Percentiles rank a stretch among this genome's conserved stretches.
These are phyloP conservation scores for Tinamus guttatus DNA, from an alignment of 2,113 vertebrate genomes.

Conservation along the genomic window DNA sequence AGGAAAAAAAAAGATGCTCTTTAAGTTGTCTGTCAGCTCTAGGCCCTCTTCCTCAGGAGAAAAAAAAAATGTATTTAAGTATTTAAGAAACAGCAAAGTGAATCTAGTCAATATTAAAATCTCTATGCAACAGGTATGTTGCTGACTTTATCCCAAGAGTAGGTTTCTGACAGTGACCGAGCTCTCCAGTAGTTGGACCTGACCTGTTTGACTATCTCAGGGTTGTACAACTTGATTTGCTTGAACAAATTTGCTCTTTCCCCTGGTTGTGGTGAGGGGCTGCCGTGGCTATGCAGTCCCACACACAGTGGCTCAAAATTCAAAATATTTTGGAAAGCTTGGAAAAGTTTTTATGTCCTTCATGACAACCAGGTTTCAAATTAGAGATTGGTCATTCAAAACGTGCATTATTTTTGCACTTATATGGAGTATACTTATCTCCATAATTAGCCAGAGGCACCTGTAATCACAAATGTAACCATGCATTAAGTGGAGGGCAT, in stretches of 20 bases:
- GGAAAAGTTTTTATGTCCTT: not conserved
- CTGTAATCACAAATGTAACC: not conserved
- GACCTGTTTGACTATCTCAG: not conserved
- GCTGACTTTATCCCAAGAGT: not conserved
- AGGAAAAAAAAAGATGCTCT: not conserved
- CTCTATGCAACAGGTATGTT: not conserved
- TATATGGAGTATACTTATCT: not conserved
- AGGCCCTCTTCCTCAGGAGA: no score
- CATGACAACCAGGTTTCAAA: not conserved
- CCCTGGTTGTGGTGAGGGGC: not conserved
- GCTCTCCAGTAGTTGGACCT: not conserved
- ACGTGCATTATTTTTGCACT: not conserved
- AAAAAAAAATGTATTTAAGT: not conserved
- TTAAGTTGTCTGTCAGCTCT: not conserved
- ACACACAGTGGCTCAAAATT: not conserved
- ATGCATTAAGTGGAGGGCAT: not conserved
- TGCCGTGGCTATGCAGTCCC: accelerated
- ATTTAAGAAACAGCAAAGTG: not conserved
- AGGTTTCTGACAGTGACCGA: not conserved
- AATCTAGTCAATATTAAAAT: not conserved
- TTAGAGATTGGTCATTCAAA: not conserved
- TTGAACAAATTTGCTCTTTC: not conserved
- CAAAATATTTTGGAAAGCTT: not conserved
- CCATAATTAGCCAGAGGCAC: not conserved
- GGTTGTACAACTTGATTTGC: not conserved